These are phyloP conservation scores for Craseonycteris thonglongyai DNA, from an alignment of 2,113 vertebrate species.

Conservation along the genomic window DNA sequence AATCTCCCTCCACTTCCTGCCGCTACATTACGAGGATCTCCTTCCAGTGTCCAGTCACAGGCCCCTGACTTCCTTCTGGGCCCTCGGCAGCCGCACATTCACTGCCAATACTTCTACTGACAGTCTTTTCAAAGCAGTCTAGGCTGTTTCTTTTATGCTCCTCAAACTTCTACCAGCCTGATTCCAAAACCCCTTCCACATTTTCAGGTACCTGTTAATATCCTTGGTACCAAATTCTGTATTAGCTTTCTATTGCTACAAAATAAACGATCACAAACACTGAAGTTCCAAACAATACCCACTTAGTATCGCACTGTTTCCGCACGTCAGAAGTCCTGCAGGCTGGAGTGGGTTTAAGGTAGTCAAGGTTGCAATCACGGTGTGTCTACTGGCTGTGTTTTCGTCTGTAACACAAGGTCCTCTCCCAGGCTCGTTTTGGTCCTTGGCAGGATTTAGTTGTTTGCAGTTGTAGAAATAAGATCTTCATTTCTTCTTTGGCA, in stretches of 20 bases:
- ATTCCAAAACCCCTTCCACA: neutral
- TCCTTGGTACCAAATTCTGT: neutral
- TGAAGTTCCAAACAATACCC: neutral
- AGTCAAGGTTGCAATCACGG: neutral
- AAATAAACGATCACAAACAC: neutral
- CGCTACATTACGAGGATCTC: neutral
- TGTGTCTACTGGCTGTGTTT: neutral
- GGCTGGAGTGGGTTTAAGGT: neutral
- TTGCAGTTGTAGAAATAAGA: neutral
- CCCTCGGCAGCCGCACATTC: neutral
- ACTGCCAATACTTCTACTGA: neutral
- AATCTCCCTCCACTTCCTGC: neutral
- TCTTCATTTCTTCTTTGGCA: neutral
- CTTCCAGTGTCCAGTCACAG: neutral
- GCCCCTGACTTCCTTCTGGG: neutral
- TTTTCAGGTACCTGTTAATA: neutral
- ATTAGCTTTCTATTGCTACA: neutral
- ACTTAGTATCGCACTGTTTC: neutral
- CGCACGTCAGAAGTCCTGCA: neutral
- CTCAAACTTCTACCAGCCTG: neutral
- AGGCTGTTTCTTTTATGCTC: neutral
- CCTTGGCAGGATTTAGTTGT: neutral
- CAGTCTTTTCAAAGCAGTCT: neutral
- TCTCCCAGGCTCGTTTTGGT: neutral
- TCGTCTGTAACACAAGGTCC: neutral